A percentile compares a stretch with the other conserved stretches of the same genome.
Evolutionary conservation across 2,797 vertebrate genomes (phyloP).

Genomic region (Limnodromus scolopaceus): DNA sequence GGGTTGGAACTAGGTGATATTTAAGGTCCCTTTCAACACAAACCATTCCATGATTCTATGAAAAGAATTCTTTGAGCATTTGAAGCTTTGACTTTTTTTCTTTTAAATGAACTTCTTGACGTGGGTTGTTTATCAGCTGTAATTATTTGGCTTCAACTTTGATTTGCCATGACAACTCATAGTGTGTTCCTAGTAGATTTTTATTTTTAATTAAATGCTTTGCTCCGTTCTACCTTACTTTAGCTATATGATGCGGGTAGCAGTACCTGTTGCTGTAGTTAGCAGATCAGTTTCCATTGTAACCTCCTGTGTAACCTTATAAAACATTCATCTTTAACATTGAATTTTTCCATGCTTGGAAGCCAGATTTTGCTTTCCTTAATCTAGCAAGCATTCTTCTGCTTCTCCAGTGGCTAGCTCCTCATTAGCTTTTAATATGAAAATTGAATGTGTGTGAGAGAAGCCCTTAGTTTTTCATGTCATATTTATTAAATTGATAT

Average conservation of each 20-base stretch:
- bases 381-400: neutral
- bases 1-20: neutral
- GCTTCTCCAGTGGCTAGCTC: neutral
- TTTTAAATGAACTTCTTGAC: neutral
- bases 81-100: neutral
- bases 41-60: neutral
- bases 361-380: slow-evolving; percentile 12
- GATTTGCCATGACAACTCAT: neutral
- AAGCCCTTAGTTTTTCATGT: neutral
- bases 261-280: neutral
- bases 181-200: neutral
- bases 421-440: neutral
- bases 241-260: neutral
- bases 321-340: neutral
- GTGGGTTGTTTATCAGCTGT: neutral
- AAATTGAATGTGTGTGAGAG: neutral
- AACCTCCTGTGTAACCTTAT: neutral
- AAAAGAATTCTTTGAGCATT: neutral
- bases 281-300: slow-evolving; percentile 11
- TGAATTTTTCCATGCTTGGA: slow-evolving; percentile 16
- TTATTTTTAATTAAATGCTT: neutral
- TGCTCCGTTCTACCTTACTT: neutral
- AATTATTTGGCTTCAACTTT: neutral
- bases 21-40: neutral
- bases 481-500: neutral